These are phyloP conservation scores for Vireo altiloquus DNA, from an alignment of 2,113 vertebrate species.

Conservation along the genomic window DNA sequence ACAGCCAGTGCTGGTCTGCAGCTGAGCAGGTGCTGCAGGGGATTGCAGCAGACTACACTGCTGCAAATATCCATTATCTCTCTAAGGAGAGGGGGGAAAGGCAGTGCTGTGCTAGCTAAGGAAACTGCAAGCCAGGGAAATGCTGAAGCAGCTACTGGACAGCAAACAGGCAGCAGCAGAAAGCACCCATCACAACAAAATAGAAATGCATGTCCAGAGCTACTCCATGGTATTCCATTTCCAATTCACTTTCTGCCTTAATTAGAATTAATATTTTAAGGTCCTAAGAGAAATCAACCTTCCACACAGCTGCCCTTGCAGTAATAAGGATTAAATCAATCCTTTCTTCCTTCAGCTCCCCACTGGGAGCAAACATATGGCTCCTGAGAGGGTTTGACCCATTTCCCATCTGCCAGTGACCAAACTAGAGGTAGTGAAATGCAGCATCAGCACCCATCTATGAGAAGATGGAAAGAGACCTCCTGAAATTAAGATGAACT, in stretches of 20 bases:
- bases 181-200: not conserved
- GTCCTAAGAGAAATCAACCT: conserved; percentile 22
- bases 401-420: conserved; percentile 44
- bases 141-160: not conserved
- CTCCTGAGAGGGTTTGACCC: conserved; percentile 30
- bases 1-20: not conserved
- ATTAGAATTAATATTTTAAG: conserved; percentile 30
- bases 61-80: not conserved
- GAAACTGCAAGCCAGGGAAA: not conserved
- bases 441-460: not conserved
- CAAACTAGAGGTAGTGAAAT: not conserved
- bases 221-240: not conserved
- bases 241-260: not conserved
- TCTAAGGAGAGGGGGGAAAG: not conserved
- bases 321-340: conserved; percentile 46
- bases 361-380: conserved; percentile 23
- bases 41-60: not conserved
- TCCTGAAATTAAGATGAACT: not conserved
- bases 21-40: not conserved
- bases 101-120: not conserved
- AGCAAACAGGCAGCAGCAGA: not conserved
- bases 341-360: conserved; percentile 23
- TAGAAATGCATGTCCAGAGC: not conserved
- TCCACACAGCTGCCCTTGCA: not conserved
- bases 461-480: not conserved